Evolutionary conservation across 1,140 invertebrate genomes (phyloP).

Genomic region (Orchestia grillus): DNA sequence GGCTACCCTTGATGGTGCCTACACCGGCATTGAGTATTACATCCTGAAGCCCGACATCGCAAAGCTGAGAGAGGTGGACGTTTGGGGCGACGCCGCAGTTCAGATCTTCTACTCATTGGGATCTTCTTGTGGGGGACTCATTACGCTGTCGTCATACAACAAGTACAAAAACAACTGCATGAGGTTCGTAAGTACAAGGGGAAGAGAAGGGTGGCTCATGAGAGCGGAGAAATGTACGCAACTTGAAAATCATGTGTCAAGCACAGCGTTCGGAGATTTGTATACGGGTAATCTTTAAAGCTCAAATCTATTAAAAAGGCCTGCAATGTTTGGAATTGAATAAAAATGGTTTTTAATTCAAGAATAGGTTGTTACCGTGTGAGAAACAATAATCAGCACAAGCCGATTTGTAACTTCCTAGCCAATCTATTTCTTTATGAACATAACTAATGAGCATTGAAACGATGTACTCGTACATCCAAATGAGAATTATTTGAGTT

Average conservation of each 20-base stretch:
- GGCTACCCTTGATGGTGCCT: conserved; percentile 64
- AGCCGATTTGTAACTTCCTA: neutral
- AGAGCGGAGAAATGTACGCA: neutral
- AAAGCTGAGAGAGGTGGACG: conserved; percentile 66
- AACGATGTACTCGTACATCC: no score
- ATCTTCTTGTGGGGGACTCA: conserved; percentile 75
- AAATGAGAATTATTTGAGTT: no score
- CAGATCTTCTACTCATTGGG: conserved; percentile 76
- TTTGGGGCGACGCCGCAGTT: conserved; percentile 72
- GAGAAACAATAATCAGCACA: neutral
- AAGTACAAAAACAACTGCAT: conserved; percentile 77
- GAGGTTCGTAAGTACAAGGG: conserved; percentile 71
- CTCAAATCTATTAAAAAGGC: no score
- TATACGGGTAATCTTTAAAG: no score
- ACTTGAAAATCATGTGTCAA: neutral
- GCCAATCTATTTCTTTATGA: neutral
- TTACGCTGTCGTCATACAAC: conserved; percentile 76
- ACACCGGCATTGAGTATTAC: conserved; percentile 65
- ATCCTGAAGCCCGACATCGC: conserved; percentile 65
- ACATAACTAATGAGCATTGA: no score
- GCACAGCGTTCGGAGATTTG: no score
- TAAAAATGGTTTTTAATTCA: no score
- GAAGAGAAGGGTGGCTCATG: neutral
- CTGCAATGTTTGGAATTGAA: no score
- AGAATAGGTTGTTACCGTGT: neutral